phyloP scores from a whole-genome alignment of 2,797 vertebrate genomes.

The Rhodeus uyekii region DNA sequence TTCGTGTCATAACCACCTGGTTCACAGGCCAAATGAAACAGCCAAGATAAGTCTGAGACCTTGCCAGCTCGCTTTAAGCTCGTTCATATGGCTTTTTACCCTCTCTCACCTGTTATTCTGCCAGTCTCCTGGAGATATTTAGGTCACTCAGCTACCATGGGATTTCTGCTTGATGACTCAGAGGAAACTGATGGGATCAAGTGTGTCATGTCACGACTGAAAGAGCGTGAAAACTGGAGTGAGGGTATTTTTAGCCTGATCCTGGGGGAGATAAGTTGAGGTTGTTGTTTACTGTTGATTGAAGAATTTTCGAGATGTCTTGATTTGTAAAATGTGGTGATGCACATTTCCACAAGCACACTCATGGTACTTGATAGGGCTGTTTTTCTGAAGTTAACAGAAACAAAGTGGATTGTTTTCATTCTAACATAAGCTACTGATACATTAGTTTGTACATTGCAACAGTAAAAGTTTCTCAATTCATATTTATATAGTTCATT shows the following conservation, averaged over 20 bases:
- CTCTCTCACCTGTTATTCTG: conserved; percentile 1
- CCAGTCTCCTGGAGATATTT: conserved; percentile 38
- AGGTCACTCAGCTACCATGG: conserved; percentile 35
- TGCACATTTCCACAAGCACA: not conserved
- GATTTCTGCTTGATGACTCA: conserved; percentile 29
- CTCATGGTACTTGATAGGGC: not conserved
- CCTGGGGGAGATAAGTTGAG: conserved; percentile 18
- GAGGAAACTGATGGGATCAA: conserved; percentile 16
- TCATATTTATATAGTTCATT: too few relatives aligned
- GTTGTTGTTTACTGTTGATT: conserved; percentile 23
- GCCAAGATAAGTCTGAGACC: not conserved
- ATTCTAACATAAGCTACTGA: too few relatives aligned
- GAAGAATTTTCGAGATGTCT: not conserved
- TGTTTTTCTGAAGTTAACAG: not conserved
- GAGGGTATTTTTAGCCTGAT: conserved; percentile 4
- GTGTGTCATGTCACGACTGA: conserved; percentile 5
- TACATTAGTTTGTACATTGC: too few relatives aligned
- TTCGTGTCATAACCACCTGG: not conserved
- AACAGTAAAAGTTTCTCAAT: too few relatives aligned
- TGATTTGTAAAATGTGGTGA: not conserved
- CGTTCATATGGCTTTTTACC: conserved; percentile 5
- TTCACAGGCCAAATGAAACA: not conserved
- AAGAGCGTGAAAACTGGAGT: conserved; percentile 10
- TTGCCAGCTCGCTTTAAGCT: conserved; percentile 19
- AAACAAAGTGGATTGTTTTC: too few relatives aligned